Conservation (phyloP, 2,888 invertebrate species). For the Drosophila lutescens region DNA sequence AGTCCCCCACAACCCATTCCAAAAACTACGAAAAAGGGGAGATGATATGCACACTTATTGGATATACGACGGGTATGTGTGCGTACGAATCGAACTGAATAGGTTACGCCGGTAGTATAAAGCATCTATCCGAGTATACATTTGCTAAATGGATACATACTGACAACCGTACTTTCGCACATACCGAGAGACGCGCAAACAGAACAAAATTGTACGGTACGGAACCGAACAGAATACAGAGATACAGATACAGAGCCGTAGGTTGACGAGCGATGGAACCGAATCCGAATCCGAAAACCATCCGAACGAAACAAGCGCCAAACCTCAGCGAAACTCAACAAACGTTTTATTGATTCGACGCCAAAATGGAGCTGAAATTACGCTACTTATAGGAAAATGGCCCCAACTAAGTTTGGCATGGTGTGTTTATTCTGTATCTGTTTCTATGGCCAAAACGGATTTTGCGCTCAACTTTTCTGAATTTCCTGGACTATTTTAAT, state of each 20-base stretch:
- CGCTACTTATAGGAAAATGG: slow-evolving; percentile 55
- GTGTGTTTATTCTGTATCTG: slow-evolving; percentile 8
- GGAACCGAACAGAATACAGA: slow-evolving; percentile 49
- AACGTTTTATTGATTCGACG: slow-evolving; percentile 73
- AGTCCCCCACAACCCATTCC: slow-evolving; percentile 22
- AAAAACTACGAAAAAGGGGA: neutral
- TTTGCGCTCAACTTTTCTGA: slow-evolving; percentile 36
- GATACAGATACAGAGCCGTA: slow-evolving; percentile 58
- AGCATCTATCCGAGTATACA: slow-evolving; percentile 56
- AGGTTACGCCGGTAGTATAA: slow-evolving; percentile 62
- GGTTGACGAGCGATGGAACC: slow-evolving; percentile 55
- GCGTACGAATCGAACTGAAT: slow-evolving; percentile 24
- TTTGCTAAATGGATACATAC: slow-evolving; percentile 62
- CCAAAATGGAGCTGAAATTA: slow-evolving; percentile 68
- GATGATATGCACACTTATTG: slow-evolving; percentile 14
- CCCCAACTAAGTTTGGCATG: slow-evolving; percentile 7
- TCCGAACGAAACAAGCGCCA: slow-evolving; percentile 63
- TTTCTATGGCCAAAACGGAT: slow-evolving; percentile 49
- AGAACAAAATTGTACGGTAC: slow-evolving; percentile 33
- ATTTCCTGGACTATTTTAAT: neutral
- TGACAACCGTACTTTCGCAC: slow-evolving; percentile 38
- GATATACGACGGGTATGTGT: slow-evolving; percentile 11
- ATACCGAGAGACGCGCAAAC: slow-evolving; percentile 34
- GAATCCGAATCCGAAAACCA: slow-evolving; percentile 50
- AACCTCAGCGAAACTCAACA: slow-evolving; percentile 72